These are phyloP conservation scores for Drosophila ambigua DNA, from an alignment of 1,140 invertebrate species.

Conservation along the genomic window DNA sequence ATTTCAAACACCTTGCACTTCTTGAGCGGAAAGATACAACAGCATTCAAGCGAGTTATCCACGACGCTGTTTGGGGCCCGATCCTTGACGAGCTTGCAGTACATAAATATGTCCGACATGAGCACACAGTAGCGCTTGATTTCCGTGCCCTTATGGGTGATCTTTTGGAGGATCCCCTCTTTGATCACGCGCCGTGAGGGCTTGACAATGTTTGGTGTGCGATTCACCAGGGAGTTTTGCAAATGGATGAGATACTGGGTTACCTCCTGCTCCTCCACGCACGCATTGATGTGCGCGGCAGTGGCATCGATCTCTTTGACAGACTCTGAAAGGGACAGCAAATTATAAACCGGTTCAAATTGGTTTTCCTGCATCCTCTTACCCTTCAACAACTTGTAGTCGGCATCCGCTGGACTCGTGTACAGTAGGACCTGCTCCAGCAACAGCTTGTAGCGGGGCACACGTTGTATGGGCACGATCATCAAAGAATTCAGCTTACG, in stretches of 20 bases:
- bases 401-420: conserved; percentile 86
- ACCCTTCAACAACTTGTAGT: conserved; percentile 85
- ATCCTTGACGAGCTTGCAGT: conserved; percentile 84
- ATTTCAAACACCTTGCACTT: conserved; percentile 86
- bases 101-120: conserved; percentile 87
- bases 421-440: conserved; percentile 88
- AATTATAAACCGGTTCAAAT: not conserved
- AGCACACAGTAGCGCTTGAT: conserved; percentile 85
- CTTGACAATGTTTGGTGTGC: conserved; percentile 87
- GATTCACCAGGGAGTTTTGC: conserved; percentile 86
- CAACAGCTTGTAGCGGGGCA: conserved; percentile 90
- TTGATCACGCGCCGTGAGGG: conserved; percentile 88
- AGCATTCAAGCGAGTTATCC: conserved; percentile 85
- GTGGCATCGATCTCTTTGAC: conserved; percentile 88
- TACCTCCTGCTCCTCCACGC: conserved; percentile 90
- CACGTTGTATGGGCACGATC: conserved; percentile 90
- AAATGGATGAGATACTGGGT: conserved; percentile 88
- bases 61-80: conserved; percentile 75
- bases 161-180: conserved; percentile 89
- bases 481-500: conserved; percentile 89
- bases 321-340: conserved; percentile 84
- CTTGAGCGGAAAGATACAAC: conserved; percentile 86
- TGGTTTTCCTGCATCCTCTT: conserved; percentile 42
- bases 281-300: conserved; percentile 88
- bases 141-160: conserved; percentile 84